Base-by-base conservation (phyloP, 2,888 invertebrate genomes). In the Deilephila porcellus region DNA sequence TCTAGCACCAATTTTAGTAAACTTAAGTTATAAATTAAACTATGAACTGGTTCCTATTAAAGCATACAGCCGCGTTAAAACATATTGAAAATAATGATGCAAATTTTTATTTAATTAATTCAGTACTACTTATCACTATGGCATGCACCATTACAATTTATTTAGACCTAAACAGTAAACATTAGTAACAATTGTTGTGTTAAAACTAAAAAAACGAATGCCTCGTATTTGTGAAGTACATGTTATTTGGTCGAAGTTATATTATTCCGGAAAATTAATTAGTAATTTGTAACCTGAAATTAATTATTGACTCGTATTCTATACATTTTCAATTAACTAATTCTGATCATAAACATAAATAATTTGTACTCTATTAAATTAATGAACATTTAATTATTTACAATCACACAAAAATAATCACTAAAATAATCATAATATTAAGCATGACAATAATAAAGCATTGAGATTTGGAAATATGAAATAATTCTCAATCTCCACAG, bases 351-450 rank as follows among this genome's bases (percentile, higher is more conserved):
- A 83, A 90, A 89, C 88, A 88, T 90, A 90, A 91, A 89, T 91
- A 91, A 89, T 93, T 93, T 93, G 93, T 93, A 93, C 93, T 93
- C 88, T 92, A 89, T 92, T 93, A 93, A 90, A 88, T 88, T 89
- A 91, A 89, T 90, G 90, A 88, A 93, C 90, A 89, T 88, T 88
- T 82, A 86, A 88, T 88, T 92, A 93, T 91, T 89, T 91, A 92
- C 90, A 92, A 87, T 88, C 84, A 88, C 84, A 86, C 83, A 86
- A 83, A 80, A 83, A 83, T 80, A 75, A 82, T 84, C 79, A 79
- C 82, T 87, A 87, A 80, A 82, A 79, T 85, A 83, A 84, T 80
- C 80, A 76, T 80, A 78, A 82, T 83, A 81, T 82, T 80, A 85
- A 85, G 82, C 81, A 82, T 80, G 82, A 85, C 82, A 79, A 81